Evolutionary conservation across 2,888 invertebrate species (phyloP).

Genomic region (Phyllotreta cruciferae): DNA sequence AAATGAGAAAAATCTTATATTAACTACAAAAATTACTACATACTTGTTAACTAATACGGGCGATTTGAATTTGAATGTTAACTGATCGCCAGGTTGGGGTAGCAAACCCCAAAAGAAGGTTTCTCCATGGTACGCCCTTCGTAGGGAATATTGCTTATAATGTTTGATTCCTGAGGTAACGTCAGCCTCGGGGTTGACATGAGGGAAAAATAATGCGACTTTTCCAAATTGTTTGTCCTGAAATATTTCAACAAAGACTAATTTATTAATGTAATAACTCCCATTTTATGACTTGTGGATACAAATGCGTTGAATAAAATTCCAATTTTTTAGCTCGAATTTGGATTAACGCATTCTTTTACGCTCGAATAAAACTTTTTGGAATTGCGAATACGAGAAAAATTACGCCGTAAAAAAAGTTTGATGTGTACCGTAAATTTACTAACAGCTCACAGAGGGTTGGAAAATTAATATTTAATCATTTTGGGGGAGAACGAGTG

Average conservation of each 20-base stretch:
- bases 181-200: conserved; percentile 76
- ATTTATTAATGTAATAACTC: background rate
- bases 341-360: too few relatives aligned
- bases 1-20: background rate
- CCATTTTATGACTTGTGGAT: too few relatives aligned
- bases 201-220: conserved; percentile 78
- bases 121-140: conserved; percentile 84
- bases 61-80: conserved; percentile 80
- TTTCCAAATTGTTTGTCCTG: conserved; percentile 91
- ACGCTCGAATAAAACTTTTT: too few relatives aligned
- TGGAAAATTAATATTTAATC: too few relatives aligned
- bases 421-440: too few relatives aligned
- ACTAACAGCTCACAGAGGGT: too few relatives aligned
- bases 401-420: too few relatives aligned
- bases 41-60: conserved; percentile 76
- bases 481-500: too few relatives aligned
- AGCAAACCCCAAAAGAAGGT: conserved; percentile 91
- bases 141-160: conserved; percentile 80
- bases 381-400: too few relatives aligned
- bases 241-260: conserved; percentile 39
- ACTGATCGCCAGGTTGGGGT: conserved; percentile 81
- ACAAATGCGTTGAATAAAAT: too few relatives aligned
- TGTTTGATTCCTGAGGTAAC: conserved; percentile 78
- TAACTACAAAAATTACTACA: conserved; percentile 38
- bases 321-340: too few relatives aligned